Percentiles rank a stretch among this genome's conserved stretches.
Evolutionary conservation across 2,888 invertebrate species (phyloP).

Genomic region (Dioctria linearis): DNA sequence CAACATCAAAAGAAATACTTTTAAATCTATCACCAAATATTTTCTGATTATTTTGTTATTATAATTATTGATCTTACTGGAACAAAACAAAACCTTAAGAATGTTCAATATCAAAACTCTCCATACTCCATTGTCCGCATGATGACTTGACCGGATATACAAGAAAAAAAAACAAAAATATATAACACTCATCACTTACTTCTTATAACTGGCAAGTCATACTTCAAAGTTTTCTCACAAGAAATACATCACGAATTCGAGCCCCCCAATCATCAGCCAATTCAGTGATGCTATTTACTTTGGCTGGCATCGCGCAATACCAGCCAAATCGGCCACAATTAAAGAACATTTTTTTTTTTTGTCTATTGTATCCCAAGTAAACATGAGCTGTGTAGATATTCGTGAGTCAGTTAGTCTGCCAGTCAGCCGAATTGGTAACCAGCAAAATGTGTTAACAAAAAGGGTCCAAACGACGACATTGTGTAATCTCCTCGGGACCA

Average conservation of each 20-base stretch:
- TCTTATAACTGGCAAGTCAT: conserved; percentile 7
- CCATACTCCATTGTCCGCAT: too few species aligned
- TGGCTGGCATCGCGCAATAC: neutral
- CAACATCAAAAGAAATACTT: too few species aligned
- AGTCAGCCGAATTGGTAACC: neutral
- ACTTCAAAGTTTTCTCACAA: conserved; percentile 15
- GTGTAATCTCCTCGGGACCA: conserved; percentile 56
- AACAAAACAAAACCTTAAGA: too few species aligned
- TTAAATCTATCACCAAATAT: too few species aligned
- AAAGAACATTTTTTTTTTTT: conserved; percentile 11
- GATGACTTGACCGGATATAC: too few species aligned
- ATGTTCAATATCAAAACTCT: too few species aligned
- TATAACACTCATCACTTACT: too few species aligned
- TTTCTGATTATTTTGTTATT: too few species aligned
- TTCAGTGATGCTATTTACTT: conserved; percentile 43
- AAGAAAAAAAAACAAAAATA: too few species aligned
- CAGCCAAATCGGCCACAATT: conserved; percentile 13
- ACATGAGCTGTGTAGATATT: neutral
- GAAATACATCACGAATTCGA: conserved; percentile 50
- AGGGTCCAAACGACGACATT: conserved; percentile 53
- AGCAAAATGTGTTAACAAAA: neutral
- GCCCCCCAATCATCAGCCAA: conserved; percentile 54
- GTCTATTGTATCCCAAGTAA: neutral
- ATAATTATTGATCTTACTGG: too few species aligned
- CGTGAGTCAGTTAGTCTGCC: neutral